Percentiles rank a stretch among this genome's conserved stretches.
phyloP scores from a whole-genome alignment of 1,140 invertebrate species.

The Cecropterus lyciades region DNA sequence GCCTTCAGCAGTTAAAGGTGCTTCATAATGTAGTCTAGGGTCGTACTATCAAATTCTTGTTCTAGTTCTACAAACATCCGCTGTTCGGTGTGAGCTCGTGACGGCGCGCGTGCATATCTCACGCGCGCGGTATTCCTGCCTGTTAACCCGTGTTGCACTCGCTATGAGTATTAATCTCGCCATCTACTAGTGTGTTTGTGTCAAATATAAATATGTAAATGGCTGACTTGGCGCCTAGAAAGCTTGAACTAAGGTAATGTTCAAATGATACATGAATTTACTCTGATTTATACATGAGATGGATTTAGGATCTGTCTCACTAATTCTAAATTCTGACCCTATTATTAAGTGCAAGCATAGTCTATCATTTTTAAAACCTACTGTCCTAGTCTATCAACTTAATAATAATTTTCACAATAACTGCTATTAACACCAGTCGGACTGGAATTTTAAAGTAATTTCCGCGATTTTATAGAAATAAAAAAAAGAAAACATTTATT shows the following conservation, averaged over 20 bases:
- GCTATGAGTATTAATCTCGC: constrained; percentile 23
- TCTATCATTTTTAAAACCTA: no score
- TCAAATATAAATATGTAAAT: constrained; percentile 28
- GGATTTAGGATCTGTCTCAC: no score
- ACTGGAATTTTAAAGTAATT: no score
- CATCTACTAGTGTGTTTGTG: constrained; percentile 29
- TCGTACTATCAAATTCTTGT: not conserved
- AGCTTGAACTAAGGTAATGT: not conserved
- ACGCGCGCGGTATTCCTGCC: constrained; percentile 15
- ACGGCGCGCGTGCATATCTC: constrained; percentile 32
- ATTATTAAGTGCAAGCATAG: no score
- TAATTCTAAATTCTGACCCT: no score
- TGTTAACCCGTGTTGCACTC: constrained; percentile 31
- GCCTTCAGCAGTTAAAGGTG: no score
- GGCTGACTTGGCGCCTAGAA: constrained; percentile 10
- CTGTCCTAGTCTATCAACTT: no score
- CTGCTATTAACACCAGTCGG: no score
- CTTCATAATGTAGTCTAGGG: not conserved
- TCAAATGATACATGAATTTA: not conserved
- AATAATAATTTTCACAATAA: no score
- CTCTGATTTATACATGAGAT: no score
- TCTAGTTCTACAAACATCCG: constrained; percentile 3
- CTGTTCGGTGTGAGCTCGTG: constrained; percentile 29
- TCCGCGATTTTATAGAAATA: no score
- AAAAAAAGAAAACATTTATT: no score